A percentile compares a stretch with the other conserved stretches of the same genome.
These are phyloP conservation scores for Cerastis leucographa DNA, from an alignment of 2,888 invertebrate genomes.

Conservation along the genomic window DNA sequence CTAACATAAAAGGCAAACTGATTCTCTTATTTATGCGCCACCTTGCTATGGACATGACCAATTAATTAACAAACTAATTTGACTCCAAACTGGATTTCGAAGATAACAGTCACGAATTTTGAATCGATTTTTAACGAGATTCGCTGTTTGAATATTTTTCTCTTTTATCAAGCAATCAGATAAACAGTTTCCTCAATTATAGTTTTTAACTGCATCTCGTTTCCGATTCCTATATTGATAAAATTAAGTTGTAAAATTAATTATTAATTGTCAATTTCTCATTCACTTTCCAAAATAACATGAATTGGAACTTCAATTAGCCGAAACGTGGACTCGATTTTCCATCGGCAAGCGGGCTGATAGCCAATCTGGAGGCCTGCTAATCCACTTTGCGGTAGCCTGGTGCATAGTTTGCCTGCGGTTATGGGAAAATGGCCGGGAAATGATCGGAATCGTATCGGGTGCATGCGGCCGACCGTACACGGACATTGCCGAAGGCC, in stretches of 20 bases:
- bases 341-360: constrained; percentile 62
- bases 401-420: constrained; percentile 67
- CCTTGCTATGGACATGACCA: neutral
- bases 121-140: constrained; percentile 35
- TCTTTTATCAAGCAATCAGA: constrained; percentile 39
- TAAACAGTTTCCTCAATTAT: constrained; percentile 24
- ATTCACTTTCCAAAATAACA: constrained; percentile 52
- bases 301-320: constrained; percentile 57
- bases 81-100: constrained; percentile 28
- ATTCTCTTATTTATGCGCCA: constrained; percentile 46
- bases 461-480: constrained; percentile 46
- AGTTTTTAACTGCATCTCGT: constrained; percentile 5
- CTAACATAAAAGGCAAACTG: constrained; percentile 38
- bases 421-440: constrained; percentile 74
- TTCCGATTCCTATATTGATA: constrained; percentile 32
- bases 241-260: constrained; percentile 16
- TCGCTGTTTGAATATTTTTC: constrained; percentile 26
- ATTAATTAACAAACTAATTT: constrained; percentile 27
- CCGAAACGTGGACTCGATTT: constrained; percentile 68
- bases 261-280: neutral
- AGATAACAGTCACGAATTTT: constrained; percentile 9
- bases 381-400: constrained; percentile 78
- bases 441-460: constrained; percentile 69
- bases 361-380: constrained; percentile 68
- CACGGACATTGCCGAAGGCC: constrained; percentile 45